These are phyloP conservation scores for Grallaria varia DNA, from an alignment of 2,113 vertebrate species.

Conservation along the genomic window DNA sequence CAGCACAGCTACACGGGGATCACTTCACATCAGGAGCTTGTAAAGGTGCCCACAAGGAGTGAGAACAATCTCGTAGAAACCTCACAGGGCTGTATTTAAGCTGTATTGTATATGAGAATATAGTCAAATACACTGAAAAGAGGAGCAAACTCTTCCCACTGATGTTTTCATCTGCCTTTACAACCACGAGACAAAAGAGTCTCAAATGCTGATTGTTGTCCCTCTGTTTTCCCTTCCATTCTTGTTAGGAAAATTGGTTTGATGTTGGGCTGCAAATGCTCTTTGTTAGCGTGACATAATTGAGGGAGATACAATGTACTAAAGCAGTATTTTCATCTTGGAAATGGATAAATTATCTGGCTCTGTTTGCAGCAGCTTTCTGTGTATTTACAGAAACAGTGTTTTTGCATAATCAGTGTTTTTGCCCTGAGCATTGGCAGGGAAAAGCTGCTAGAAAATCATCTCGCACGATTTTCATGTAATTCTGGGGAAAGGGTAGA, in stretches of 20 bases:
- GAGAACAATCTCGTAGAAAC: background rate
- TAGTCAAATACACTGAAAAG: background rate
- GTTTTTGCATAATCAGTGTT: background rate
- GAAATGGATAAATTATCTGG: background rate
- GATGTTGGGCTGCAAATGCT: conserved; percentile 2
- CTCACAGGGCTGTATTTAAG: background rate
- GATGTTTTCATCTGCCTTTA: conserved; percentile 8
- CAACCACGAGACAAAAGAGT: background rate
- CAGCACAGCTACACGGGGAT: background rate
- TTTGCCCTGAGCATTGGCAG: background rate
- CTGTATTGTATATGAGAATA: background rate
- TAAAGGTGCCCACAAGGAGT: background rate
- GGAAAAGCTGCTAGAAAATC: background rate
- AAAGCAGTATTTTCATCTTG: background rate
- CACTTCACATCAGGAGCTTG: background rate
- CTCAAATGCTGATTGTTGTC: conserved; percentile 2
- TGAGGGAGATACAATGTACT: background rate
- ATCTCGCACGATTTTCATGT: background rate
- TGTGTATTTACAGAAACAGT: background rate
- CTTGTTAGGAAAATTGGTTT: conserved; percentile 38
- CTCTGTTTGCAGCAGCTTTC: background rate
- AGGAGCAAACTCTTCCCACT: background rate
- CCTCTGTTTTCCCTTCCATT: conserved; percentile 24
- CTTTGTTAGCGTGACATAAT: conserved; percentile 6
- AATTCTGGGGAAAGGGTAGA: background rate